Percentiles rank a stretch among this genome's conserved stretches.
Conservation (phyloP, 2,888 invertebrate genomes). For the Zhuqinia jingwanae region DNA sequence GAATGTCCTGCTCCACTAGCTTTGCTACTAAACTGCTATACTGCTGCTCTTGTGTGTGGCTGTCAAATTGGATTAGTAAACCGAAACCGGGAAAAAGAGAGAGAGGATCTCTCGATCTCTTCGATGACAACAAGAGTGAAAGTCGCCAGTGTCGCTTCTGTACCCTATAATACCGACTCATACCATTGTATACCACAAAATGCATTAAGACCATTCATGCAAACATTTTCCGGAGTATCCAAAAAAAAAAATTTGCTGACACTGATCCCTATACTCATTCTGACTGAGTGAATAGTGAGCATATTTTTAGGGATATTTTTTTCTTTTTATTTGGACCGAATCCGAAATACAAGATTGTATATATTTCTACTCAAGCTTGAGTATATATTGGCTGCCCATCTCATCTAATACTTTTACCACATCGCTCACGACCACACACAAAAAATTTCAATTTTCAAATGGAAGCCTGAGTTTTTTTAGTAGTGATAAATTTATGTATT, state of each 20-base stretch:
- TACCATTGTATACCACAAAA: no score
- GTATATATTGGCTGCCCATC: no score
- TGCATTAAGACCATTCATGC: conserved; percentile 2
- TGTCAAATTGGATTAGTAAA: conserved; percentile 32
- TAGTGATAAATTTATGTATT: conserved; percentile 15
- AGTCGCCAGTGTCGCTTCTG: background rate
- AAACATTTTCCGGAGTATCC: background rate
- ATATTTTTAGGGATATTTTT: no score
- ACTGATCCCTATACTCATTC: background rate
- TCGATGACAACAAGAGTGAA: no score
- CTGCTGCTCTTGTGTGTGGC: no score
- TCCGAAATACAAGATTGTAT: no score
- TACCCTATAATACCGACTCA: no score
- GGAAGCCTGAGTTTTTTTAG: background rate
- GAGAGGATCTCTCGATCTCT: no score
- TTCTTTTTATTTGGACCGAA: background rate
- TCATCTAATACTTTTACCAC: no score
- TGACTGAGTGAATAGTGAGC: background rate
- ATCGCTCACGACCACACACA: background rate
- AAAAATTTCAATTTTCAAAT: conserved; percentile 7
- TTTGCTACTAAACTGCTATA: no score
- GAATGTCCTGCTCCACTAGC: background rate
- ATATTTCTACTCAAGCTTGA: no score
- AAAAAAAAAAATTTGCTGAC: conserved; percentile 20
- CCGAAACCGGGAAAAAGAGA: conserved; percentile 13